Conservation (phyloP, 2,113 vertebrate genomes). For the Clupea harengus region DNA sequence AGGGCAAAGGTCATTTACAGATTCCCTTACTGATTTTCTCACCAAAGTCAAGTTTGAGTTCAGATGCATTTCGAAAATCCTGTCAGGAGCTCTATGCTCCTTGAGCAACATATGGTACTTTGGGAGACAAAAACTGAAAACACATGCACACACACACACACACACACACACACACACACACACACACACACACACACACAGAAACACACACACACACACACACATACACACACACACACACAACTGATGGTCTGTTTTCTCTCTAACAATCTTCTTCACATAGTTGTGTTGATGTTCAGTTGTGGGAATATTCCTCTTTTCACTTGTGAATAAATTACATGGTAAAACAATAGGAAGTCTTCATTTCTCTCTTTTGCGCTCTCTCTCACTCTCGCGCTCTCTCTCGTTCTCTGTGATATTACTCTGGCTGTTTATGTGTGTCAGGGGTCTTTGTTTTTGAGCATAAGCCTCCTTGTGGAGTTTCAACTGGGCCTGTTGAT, state of each 20-base stretch:
- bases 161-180: background rate
- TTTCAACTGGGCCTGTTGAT: background rate
- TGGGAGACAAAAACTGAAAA: background rate
- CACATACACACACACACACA: background rate
- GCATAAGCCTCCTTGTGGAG: background rate
- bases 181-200: background rate
- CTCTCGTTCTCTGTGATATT: background rate
- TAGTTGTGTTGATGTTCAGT: background rate
- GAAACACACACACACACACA: background rate
- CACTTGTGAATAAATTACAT: background rate
- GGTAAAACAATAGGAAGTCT: background rate
- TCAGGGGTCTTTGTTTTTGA: background rate
- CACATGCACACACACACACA: background rate
- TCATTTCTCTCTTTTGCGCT: conserved; percentile 11
- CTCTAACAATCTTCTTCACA: background rate
- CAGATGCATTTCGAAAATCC: background rate
- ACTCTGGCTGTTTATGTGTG: background rate
- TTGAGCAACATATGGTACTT: background rate
- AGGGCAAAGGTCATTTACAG: background rate
- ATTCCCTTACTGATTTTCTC: background rate
- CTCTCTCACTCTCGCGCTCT: background rate
- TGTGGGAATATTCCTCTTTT: background rate
- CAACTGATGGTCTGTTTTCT: background rate
- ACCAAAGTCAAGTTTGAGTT: background rate
- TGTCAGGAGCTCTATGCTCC: background rate